Evolutionary conservation across 2,888 invertebrate genomes (phyloP).

Genomic region (Acleris cristana): DNA sequence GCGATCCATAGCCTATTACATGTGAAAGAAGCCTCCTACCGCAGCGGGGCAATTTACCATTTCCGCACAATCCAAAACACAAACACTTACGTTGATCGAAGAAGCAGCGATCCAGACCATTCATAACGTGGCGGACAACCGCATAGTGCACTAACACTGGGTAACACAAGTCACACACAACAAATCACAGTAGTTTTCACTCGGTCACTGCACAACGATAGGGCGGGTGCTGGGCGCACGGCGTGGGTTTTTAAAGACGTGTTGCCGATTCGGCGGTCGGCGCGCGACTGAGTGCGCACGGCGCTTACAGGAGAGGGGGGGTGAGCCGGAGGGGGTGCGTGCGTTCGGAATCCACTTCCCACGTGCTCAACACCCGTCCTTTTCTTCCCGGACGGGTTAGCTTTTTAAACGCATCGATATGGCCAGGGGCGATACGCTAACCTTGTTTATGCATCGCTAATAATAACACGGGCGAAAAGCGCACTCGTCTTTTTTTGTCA

Average conservation of each 20-base stretch:
- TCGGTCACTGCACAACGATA: constrained; percentile 74
- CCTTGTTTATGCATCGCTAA: constrained; percentile 81
- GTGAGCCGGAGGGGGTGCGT: constrained; percentile 73
- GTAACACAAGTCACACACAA: constrained; percentile 63
- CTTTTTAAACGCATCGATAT: constrained; percentile 82
- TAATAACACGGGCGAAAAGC: constrained; percentile 76
- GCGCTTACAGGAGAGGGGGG: constrained; percentile 56
- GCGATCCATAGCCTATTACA: constrained; percentile 54
- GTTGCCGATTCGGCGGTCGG: constrained; percentile 76
- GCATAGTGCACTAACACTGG: constrained; percentile 79
- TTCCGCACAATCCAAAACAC: constrained; percentile 65
- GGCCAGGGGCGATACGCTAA: constrained; percentile 74
- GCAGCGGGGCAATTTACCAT: constrained; percentile 65
- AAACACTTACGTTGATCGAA: constrained; percentile 83
- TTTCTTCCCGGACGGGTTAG: constrained; percentile 80
- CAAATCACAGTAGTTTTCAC: constrained; percentile 79
- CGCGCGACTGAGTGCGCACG: constrained; percentile 80
- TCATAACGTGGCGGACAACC: constrained; percentile 79
- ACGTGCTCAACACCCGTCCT: constrained; percentile 78
- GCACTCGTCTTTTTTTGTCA: constrained; percentile 56
- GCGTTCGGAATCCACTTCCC: constrained; percentile 83
- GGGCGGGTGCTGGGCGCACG: constrained; percentile 62
- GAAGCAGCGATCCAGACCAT: constrained; percentile 83
- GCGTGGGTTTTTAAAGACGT: constrained; percentile 51
- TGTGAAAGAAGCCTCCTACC: constrained; percentile 65